Evolutionary conservation across 2,113 vertebrate genomes (phyloP).

Genomic region (Rallus limicola): DNA sequence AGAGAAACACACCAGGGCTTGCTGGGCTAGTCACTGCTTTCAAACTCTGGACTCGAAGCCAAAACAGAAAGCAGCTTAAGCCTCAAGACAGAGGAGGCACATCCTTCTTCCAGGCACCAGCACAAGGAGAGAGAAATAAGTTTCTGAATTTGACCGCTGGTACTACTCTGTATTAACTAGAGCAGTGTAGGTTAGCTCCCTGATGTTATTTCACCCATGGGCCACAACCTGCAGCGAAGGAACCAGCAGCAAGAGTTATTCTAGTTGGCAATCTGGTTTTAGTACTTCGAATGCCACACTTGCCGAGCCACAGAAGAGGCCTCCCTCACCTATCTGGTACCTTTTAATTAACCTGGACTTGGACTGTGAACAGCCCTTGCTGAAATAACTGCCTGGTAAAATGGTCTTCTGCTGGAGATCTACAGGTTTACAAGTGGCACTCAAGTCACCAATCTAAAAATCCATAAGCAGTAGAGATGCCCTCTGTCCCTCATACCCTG

Average conservation of each 20-base stretch:
- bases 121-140: not conserved
- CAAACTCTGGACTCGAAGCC: too few relatives aligned
- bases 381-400: not conserved
- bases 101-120: not conserved
- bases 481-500: rapidly evolving
- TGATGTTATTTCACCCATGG: not conserved
- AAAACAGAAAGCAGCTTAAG: not conserved
- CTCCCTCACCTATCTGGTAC: not conserved
- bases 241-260: not conserved
- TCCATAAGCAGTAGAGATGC: not conserved
- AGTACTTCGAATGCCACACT: not conserved
- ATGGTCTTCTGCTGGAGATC: not conserved
- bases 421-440: not conserved
- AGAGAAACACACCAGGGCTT: not conserved
- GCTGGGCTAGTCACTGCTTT: not conserved
- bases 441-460: not conserved
- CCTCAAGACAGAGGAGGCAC: not conserved
- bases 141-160: not conserved
- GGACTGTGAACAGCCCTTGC: not conserved
- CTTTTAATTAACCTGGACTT: not conserved
- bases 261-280: not conserved
- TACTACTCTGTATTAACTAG: not conserved
- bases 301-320: not conserved
- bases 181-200: not conserved
- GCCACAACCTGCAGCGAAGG: not conserved